These are phyloP conservation scores for Choristoneura rosaceana DNA, from an alignment of 2,888 invertebrate species.

Conservation along the genomic window DNA sequence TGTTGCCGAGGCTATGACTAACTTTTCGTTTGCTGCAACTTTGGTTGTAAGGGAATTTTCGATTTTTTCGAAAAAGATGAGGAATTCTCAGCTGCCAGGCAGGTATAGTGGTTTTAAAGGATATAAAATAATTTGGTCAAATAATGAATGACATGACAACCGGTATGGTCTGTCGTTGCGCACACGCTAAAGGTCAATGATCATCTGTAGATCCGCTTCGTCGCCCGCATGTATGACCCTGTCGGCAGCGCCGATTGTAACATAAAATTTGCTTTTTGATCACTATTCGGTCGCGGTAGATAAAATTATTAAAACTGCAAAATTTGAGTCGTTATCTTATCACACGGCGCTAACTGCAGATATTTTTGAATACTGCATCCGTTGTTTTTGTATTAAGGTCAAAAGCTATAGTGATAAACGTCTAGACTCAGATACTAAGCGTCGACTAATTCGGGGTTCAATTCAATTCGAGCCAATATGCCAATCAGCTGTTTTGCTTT, in stretches of 20 bases:
- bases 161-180: conserved; percentile 74
- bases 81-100: conserved; percentile 1
- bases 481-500: conserved; percentile 11
- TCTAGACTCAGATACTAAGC: background rate
- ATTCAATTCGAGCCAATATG: background rate
- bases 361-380: conserved; percentile 15
- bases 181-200: conserved; percentile 84
- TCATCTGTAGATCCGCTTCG: conserved; percentile 85
- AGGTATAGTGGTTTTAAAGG: conserved; percentile 26
- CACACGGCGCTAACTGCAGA: background rate
- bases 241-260: conserved; percentile 69
- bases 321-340: conserved; percentile 19
- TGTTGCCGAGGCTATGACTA: conserved; percentile 54
- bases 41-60: conserved; percentile 49
- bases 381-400: conserved; percentile 10
- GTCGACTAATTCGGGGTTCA: background rate
- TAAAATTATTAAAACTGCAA: conserved; percentile 26
- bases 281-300: conserved; percentile 49
- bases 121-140: conserved; percentile 54
- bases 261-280: conserved; percentile 74
- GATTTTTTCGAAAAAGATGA: conserved; percentile 6
- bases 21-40: conserved; percentile 52
- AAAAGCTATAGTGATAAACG: conserved; percentile 14
- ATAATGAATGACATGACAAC: conserved; percentile 80
- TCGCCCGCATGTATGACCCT: conserved; percentile 82